Evolutionary conservation across 2,797 vertebrate genomes (phyloP), one percentile per base, ranked within the genome.

Genomic region (Malurus splendens): DNA sequence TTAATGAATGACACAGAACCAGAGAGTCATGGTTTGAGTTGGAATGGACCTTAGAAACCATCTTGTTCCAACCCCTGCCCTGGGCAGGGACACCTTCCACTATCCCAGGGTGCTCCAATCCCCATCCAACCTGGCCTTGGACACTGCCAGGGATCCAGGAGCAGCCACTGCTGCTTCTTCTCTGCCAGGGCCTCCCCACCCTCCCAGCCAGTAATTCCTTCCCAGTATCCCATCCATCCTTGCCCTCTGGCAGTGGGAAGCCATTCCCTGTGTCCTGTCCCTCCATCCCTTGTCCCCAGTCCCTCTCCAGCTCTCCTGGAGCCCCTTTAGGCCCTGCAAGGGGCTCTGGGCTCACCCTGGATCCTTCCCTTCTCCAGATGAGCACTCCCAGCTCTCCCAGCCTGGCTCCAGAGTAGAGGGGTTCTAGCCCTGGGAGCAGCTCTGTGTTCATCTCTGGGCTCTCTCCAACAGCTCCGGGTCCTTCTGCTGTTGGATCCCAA

Each of bases 161-260:
- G 41, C 50, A 55, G 41, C 24, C 41, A 47, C 30, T 33, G 42
- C 50, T 56, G 0, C 61, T 80, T 9, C 44, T 44, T 11, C 30
- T 41, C 4, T 45, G 27, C 32, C 41, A 47, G 33, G 18, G 13
- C 57, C 19, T 72, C 1, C 0, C 16, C 50, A 33, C 8, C 10
- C 42, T 54, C 12, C 0, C 41, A 1, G 7, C 12, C 14, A 61
- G 1, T 4, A 45, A 41, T 47, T 5, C 24, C 33, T 19, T 5
- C 42, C 67, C 57, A 33, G 0, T 12, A 1, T 64, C 36, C 36
- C 67, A 55, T 0, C 67, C 4, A 20, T 0, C 30, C 33, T 33
- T 41, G 30, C 24, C 30, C 57, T 55, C 19, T 45, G 78, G 50
- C 57, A 51, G 0, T 67, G n/a, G 36, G 4, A 81, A 48, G 33